These are phyloP conservation scores for Dyspetes luteomarginatus DNA, from an alignment of 2,888 invertebrate species.

Conservation along the genomic window DNA sequence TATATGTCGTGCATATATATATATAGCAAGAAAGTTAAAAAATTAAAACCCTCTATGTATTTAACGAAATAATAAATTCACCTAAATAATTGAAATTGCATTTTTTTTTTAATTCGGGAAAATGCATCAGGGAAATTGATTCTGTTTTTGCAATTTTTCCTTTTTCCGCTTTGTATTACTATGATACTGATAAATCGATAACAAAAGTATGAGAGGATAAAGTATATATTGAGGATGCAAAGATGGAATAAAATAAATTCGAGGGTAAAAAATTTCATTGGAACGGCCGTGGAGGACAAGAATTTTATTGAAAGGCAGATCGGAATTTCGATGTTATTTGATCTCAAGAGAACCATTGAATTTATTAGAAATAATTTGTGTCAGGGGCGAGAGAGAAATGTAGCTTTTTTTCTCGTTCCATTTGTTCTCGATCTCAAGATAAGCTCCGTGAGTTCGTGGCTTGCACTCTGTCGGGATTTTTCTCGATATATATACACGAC, in stretches of 20 bases:
- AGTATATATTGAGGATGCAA: not conserved
- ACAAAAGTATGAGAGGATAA: not conserved
- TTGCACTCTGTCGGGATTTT: not conserved
- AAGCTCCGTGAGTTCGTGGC: not conserved
- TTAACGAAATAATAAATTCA: not conserved
- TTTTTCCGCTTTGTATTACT: too few species aligned
- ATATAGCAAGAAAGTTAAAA: too few species aligned
- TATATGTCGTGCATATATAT: too few species aligned
- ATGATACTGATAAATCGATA: too few species aligned
- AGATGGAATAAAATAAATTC: not conserved
- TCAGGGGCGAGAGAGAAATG: constrained; percentile 8
- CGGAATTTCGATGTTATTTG: constrained; percentile 7
- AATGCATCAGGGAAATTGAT: not conserved
- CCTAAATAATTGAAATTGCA: not conserved
- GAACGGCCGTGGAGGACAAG: not conserved
- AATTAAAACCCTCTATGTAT: not conserved
- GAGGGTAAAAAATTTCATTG: constrained; percentile 10
- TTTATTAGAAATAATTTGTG: constrained; percentile 53
- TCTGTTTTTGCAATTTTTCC: not conserved
- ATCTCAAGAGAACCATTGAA: constrained; percentile 26
- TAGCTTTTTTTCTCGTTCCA: not conserved
- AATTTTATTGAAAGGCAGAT: not conserved
- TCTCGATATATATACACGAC: not conserved
- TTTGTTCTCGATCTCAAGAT: not conserved
- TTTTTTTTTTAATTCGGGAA: not conserved